These are phyloP conservation scores for Phania funesta DNA, from an alignment of 2,888 invertebrate species.

Conservation along the genomic window DNA sequence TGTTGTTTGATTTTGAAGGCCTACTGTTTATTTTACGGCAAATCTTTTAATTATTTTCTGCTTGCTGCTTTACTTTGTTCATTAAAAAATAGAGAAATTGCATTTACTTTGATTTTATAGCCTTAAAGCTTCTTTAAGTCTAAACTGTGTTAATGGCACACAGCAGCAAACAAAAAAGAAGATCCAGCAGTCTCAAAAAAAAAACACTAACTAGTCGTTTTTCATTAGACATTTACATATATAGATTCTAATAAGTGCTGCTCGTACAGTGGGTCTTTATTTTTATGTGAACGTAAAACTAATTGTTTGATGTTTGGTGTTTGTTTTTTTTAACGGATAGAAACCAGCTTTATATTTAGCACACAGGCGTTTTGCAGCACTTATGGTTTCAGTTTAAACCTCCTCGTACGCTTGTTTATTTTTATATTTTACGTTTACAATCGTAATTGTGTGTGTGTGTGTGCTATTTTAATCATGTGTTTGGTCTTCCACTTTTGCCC, in stretches of 20 bases:
- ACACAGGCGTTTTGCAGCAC: slow-evolving; percentile 18
- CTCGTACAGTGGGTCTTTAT: slow-evolving; percentile 9
- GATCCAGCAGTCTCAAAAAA: neutral
- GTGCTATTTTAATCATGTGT: slow-evolving; percentile 5
- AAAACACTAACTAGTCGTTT: slow-evolving; percentile 20
- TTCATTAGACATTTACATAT: slow-evolving; percentile 38
- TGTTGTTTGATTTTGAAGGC: slow-evolving; percentile 43
- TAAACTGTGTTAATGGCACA: slow-evolving; percentile 66
- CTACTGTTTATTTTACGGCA: slow-evolving; percentile 23
- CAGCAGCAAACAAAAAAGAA: slow-evolving; percentile 15
- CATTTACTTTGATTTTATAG: slow-evolving; percentile 46
- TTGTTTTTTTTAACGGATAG: slow-evolving; percentile 6
- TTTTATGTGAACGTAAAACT: slow-evolving; percentile 36
- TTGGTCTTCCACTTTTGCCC: neutral
- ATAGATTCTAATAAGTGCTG: neutral
- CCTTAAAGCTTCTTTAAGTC: slow-evolving; percentile 40
- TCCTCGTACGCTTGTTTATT: slow-evolving; percentile 1
- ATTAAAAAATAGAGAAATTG: slow-evolving; percentile 53
- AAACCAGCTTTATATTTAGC: slow-evolving; percentile 39
- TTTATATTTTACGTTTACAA: neutral
- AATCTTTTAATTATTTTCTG: slow-evolving; percentile 20
- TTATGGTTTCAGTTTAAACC: slow-evolving; percentile 16
- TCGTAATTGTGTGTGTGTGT: neutral
- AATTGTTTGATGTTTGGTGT: slow-evolving; percentile 46
- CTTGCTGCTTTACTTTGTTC: slow-evolving; percentile 20